These are phyloP conservation scores for Rhagonycha fulva DNA, from an alignment of 2,888 invertebrate species.

Conservation along the genomic window DNA sequence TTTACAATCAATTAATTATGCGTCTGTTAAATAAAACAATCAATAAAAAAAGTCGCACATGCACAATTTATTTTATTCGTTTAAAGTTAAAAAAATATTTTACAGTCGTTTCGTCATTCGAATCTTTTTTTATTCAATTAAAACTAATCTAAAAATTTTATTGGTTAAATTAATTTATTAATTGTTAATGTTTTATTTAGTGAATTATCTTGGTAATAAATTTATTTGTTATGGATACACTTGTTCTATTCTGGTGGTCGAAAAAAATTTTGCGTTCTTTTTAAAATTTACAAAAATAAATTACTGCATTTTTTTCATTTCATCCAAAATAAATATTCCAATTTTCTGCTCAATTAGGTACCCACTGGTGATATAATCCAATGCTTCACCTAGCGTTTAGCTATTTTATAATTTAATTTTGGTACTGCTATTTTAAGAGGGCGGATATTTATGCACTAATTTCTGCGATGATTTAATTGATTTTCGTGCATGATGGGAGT, in stretches of 20 bases:
- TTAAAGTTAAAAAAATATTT: background rate
- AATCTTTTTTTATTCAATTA: constrained; percentile 13
- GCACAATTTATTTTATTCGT: background rate
- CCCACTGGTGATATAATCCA: constrained; percentile 21
- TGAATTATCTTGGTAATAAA: constrained; percentile 3
- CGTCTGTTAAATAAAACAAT: background rate
- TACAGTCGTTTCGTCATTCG: constrained; percentile 5
- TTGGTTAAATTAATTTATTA: constrained; percentile 15
- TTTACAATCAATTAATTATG: background rate
- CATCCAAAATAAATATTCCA: constrained; percentile 18
- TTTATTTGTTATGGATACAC: background rate
- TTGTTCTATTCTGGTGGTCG: background rate
- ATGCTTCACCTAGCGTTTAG: constrained; percentile 20
- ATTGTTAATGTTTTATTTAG: constrained; percentile 13
- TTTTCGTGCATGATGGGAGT: background rate
- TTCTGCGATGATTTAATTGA: background rate
- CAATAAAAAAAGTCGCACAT: background rate
- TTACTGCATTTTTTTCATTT: background rate
- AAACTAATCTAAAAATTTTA: constrained; percentile 15
- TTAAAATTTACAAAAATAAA: background rate
- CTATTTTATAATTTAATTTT: constrained; percentile 12
- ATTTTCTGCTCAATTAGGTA: constrained; percentile 30
- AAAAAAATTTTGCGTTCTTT: background rate
- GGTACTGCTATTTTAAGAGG: background rate
- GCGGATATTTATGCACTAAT: background rate